phyloP scores from a whole-genome alignment of 2,797 vertebrate species.

The Oreonectes daqikongensis region DNA sequence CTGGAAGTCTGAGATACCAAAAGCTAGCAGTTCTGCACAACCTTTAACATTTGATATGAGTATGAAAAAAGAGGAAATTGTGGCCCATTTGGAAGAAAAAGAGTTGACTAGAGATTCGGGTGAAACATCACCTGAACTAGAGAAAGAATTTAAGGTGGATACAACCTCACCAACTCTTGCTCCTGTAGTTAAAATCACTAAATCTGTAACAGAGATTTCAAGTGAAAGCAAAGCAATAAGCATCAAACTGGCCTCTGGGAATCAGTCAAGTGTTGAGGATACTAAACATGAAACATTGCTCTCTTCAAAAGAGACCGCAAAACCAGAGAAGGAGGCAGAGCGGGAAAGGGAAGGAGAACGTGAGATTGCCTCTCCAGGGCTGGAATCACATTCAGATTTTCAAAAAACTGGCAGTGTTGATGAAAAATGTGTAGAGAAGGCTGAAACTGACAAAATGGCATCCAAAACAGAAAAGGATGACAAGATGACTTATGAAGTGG shows the following conservation, averaged over 20 bases:
- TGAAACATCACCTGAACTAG: slow-evolving; percentile 53
- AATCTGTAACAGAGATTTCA: slow-evolving; percentile 1
- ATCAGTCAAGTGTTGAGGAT: slow-evolving; percentile 65
- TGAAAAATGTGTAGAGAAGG: slow-evolving; percentile 50
- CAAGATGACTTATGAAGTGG: slow-evolving; percentile 55
- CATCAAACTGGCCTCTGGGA: slow-evolving; percentile 63
- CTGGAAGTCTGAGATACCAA: slow-evolving; percentile 49
- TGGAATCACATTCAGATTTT: slow-evolving; percentile 71
- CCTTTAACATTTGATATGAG: slow-evolving; percentile 61
- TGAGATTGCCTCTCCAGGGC: slow-evolving; percentile 70
- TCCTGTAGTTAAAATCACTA: slow-evolving; percentile 56
- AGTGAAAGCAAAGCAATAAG: slow-evolving; percentile 63
- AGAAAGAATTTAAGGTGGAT: slow-evolving; percentile 60
- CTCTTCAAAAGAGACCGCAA: slow-evolving; percentile 36
- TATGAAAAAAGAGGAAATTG: slow-evolving; percentile 70
- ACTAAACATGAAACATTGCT: slow-evolving; percentile 54
- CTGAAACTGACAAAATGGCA: slow-evolving; percentile 45
- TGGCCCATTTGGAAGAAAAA: slow-evolving; percentile 67
- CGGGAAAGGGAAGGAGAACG: slow-evolving; percentile 74
- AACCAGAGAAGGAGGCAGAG: slow-evolving; percentile 70
- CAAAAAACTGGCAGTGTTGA: slow-evolving; percentile 49
- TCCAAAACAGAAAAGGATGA: slow-evolving; percentile 48
- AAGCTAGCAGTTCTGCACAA: slow-evolving; percentile 55
- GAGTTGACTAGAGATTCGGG: slow-evolving; percentile 59
- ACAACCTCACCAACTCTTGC: slow-evolving; percentile 48